phyloP scores from a whole-genome alignment of 2,113 vertebrate species.

The Scomber scombrus region DNA sequence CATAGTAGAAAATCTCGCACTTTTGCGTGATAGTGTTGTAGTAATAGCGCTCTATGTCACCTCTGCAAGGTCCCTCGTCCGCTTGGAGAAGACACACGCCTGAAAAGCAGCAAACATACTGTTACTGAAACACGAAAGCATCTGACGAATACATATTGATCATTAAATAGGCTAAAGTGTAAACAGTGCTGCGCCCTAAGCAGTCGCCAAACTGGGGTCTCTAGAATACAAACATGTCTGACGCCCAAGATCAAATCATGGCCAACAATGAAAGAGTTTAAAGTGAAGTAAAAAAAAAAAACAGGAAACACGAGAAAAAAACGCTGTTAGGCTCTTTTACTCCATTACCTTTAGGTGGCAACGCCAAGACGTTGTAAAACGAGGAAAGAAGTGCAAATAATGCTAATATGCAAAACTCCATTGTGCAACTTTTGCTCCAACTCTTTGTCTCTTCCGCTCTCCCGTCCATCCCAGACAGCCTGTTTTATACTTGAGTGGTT shows the following conservation, averaged over 20 bases:
- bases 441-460: constrained; percentile 16
- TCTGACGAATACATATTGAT: neutral
- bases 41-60: constrained; percentile 81
- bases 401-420: constrained; percentile 66
- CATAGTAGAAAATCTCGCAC: constrained; percentile 89
- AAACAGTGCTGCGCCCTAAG: neutral
- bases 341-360: constrained; percentile 68
- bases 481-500: constrained; percentile 68
- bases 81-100: constrained; percentile 87
- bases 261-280: neutral
- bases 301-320: neutral
- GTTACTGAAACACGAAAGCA: neutral
- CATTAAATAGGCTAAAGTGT: neutral
- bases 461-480: constrained; percentile 25
- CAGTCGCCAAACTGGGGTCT: neutral
- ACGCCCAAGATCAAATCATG: neutral
- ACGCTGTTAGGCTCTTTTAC: too few species aligned
- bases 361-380: constrained; percentile 47
- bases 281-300: neutral
- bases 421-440: constrained; percentile 50
- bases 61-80: constrained; percentile 88
- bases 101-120: constrained; percentile 37
- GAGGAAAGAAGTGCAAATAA: constrained; percentile 54
- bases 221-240: neutral
- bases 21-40: constrained; percentile 90